Conservation (phyloP, 2,797 vertebrate species). For the Craterocephalus amniculus region DNA sequence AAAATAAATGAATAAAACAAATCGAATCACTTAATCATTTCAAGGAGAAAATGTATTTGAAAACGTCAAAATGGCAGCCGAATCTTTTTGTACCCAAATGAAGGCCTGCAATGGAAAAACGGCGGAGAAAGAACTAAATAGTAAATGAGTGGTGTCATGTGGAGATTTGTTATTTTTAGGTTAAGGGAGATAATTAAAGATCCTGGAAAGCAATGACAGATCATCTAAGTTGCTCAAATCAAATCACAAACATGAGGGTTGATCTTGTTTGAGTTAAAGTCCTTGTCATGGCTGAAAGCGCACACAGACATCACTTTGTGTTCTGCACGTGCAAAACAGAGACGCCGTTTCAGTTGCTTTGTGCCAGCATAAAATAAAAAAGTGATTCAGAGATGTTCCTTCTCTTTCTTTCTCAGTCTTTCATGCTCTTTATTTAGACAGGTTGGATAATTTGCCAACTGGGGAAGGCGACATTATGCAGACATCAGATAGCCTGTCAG, state of each 20-base stretch:
- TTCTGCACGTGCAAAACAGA: constrained; percentile 4
- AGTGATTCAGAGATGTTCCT: constrained; percentile 38
- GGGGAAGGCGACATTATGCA: background rate
- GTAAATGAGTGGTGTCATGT: constrained; percentile 13
- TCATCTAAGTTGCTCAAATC: constrained; percentile 66
- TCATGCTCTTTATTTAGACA: constrained; percentile 6
- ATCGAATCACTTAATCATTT: background rate
- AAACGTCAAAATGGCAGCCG: constrained; percentile 9
- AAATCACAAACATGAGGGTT: constrained; percentile 63
- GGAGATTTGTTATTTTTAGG: constrained; percentile 45
- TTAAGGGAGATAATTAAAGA: constrained; percentile 70
- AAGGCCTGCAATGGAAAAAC: constrained; percentile 21
- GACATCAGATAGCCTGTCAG: constrained; percentile 1
- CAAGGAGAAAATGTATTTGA: background rate
- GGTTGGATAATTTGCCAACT: background rate
- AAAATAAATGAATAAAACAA: background rate
- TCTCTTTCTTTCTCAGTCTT: background rate
- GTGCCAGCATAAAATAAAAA: constrained; percentile 42
- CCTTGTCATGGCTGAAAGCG: constrained; percentile 47
- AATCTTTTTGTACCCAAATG: constrained; percentile 25
- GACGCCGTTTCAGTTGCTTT: constrained; percentile 39
- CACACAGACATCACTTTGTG: constrained; percentile 8
- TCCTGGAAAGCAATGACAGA: constrained; percentile 58
- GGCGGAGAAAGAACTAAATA: constrained; percentile 35
- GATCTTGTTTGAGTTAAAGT: constrained; percentile 63